Evolutionary conservation across 2,113 vertebrate species (phyloP).

Genomic region (Stomatorhinus ivindoensis): DNA sequence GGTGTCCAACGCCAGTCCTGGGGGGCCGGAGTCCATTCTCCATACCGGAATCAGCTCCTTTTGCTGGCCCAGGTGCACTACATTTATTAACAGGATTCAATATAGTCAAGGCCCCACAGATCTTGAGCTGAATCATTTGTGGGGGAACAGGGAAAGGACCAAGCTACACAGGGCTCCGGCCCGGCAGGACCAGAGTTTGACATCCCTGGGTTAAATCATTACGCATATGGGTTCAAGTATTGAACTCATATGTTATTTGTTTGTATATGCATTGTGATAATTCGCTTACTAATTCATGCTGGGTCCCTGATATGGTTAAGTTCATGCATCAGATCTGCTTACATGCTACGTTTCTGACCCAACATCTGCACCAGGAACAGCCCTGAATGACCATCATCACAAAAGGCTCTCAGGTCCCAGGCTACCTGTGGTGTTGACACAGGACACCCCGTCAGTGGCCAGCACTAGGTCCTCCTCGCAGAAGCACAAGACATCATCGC

Average conservation of each 20-base stretch:
- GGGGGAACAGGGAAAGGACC: too few relatives aligned
- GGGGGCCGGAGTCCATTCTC: too few relatives aligned
- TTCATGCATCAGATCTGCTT: not conserved
- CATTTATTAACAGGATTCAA: too few relatives aligned
- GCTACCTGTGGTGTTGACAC: constrained; percentile 58
- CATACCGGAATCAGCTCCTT: too few relatives aligned
- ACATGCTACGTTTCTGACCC: not conserved
- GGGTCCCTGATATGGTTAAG: not conserved
- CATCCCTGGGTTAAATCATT: not conserved
- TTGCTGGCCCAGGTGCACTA: too few relatives aligned
- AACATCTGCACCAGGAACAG: not conserved
- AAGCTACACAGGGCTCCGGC: too few relatives aligned
- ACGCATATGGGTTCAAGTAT: too few relatives aligned
- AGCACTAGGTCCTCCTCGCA: constrained; percentile 76
- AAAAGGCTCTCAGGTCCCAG: not conserved
- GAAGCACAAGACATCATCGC: constrained; percentile 72
- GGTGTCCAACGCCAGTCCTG: too few relatives aligned
- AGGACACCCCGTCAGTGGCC: constrained; percentile 76
- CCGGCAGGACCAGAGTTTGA: too few relatives aligned
- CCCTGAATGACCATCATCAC: not conserved
- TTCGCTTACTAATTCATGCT: not conserved
- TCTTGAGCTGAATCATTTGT: too few relatives aligned
- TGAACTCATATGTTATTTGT: not conserved
- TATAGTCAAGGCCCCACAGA: too few relatives aligned
- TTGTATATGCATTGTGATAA: not conserved